phyloP scores from a whole-genome alignment of 2,888 invertebrate species.

The Cyaniris semiargus region DNA sequence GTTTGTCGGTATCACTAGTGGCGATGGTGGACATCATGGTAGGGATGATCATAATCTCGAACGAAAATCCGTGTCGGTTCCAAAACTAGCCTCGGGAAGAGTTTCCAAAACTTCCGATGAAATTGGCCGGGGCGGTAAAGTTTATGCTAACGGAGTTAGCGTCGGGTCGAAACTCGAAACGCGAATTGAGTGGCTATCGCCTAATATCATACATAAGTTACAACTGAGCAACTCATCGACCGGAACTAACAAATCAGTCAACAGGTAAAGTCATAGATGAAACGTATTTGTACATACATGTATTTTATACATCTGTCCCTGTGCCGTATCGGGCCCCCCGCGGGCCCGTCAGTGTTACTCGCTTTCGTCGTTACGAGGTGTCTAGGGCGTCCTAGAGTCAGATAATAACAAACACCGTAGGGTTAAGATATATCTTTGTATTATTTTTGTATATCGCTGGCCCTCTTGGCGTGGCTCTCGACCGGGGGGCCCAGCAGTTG shows the following conservation, averaged over 20 bases:
- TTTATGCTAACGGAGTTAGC: not conserved
- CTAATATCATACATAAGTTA: not conserved
- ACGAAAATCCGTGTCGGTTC: not conserved
- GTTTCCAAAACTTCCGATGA: not conserved
- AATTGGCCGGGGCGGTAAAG: not conserved
- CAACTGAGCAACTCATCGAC: not conserved
- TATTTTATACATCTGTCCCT: slow-evolving; percentile 30
- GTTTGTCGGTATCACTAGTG: slow-evolving; percentile 3
- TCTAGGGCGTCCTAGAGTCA: slow-evolving; percentile 29
- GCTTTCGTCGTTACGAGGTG: slow-evolving; percentile 36
- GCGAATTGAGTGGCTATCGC: not conserved
- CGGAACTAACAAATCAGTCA: not conserved
- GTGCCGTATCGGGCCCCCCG: not conserved
- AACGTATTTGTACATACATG: slow-evolving; percentile 35
- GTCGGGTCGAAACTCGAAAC: not conserved
- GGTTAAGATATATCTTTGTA: slow-evolving; percentile 45
- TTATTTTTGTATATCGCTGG: slow-evolving; percentile 59
- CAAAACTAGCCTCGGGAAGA: not conserved
- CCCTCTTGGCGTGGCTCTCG: slow-evolving; percentile 59
- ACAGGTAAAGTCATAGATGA: slow-evolving; percentile 2
- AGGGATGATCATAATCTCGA: not conserved
- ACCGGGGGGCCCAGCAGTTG: slow-evolving; percentile 48
- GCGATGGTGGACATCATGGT: not conserved
- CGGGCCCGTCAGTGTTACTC: not conserved
- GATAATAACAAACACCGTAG: slow-evolving; percentile 34